Evolutionary conservation across 2,888 invertebrate genomes (phyloP), one percentile per base, ranked within the genome.

Genomic region (Oegoconia quadripuncta): DNA sequence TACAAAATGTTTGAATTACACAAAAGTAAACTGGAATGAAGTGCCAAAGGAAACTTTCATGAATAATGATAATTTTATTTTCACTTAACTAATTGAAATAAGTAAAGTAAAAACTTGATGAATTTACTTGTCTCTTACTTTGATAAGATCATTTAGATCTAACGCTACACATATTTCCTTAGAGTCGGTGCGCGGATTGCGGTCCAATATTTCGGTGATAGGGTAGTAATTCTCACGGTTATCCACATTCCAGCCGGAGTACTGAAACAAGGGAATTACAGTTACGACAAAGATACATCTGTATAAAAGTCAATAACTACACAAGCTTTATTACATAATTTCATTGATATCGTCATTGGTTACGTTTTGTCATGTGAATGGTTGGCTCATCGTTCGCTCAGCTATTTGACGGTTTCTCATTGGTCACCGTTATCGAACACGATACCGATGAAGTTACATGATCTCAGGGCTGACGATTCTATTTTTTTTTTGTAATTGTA

Each of bases 161-260:
- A 88, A 64, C 44, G 83, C 88, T 77, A 88, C 88, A 73, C 88
- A 88, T 65, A 87, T 86, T 77, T 88, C 88, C 67, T 88, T 88
- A 31, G 86, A 82, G 52, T 87, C 88, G 25, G 88, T 88, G 52
- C 75, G 83, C 41, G 88, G 88, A 57, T 88, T 88, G 49, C 87
- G 64, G 53, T 88, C 88, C 69, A 88, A 51, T 55, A 88, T 88
- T 73, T 88, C 89, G 38, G 89, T 87, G 37, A 90, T 89, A 26
- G 90, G 89, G 56, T 89, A 89, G 63, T 90, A 90, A 52, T 89
- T 88, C 20, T 89, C 88, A 55, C 89, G 84, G 62, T 89, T 90
- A 60, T 89, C 89, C 41, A 88, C 83, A 65, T 89, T 89, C 90
- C 90, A 90, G 39, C 90, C 90, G 39, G 90, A 90, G 59, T 90